phyloP scores from a whole-genome alignment of 2,113 vertebrate species.

The Delphinapterus leucas region DNA sequence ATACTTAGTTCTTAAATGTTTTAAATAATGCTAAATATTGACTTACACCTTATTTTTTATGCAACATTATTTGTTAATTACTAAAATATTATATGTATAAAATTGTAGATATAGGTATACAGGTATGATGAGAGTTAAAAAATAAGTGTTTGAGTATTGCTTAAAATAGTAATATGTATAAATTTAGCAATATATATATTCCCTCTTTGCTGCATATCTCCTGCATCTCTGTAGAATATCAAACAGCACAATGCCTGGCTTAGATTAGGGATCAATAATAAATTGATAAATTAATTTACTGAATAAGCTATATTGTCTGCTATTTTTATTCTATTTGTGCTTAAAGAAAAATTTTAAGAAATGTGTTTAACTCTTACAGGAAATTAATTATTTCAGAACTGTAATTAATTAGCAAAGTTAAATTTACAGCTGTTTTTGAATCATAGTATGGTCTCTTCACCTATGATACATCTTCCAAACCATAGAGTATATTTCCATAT shows the following conservation, averaged over 20 bases:
- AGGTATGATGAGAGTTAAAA: background rate
- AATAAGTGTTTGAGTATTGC: background rate
- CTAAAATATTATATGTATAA: background rate
- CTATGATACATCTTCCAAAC: background rate
- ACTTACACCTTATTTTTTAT: background rate
- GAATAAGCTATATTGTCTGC: background rate
- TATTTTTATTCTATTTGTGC: background rate
- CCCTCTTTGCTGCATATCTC: background rate
- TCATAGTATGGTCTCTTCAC: background rate
- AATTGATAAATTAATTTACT: background rate
- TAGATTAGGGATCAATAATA: background rate
- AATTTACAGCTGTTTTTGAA: constrained; percentile 5
- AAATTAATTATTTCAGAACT: background rate
- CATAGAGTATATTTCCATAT: background rate
- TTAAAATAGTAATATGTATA: background rate
- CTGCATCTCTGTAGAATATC: background rate
- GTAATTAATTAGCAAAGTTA: background rate
- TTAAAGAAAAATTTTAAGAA: background rate
- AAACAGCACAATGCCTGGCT: background rate
- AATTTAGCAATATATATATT: background rate
- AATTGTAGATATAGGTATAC: background rate
- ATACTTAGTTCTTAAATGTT: background rate
- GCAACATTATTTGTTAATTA: background rate
- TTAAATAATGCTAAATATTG: background rate
- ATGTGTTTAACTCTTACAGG: background rate